These are phyloP conservation scores for Leptinotarsa defecta DNA, from an alignment of 1,140 invertebrate genomes.

Conservation along the genomic window DNA sequence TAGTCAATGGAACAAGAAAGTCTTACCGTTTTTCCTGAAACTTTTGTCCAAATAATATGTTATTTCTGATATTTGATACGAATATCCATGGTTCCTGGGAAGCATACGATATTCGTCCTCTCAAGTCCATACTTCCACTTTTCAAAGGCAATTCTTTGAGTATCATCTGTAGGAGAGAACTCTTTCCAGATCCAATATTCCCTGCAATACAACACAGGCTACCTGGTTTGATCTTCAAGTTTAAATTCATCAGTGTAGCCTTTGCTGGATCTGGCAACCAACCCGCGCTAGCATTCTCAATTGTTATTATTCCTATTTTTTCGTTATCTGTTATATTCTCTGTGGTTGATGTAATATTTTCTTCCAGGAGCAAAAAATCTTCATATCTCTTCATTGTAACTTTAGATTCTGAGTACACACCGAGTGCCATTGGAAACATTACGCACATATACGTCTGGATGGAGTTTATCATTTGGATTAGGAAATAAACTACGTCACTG, in stretches of 20 bases:
- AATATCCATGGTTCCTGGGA: conserved; percentile 82
- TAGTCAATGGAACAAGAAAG: no score
- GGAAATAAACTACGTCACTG: conserved; percentile 72
- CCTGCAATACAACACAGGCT: conserved; percentile 75
- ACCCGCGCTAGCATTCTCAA: conserved; percentile 62
- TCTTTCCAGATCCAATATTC: conserved; percentile 80
- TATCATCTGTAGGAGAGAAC: conserved; percentile 72
- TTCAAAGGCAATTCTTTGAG: conserved; percentile 70
- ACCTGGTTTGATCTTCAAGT: conserved; percentile 63
- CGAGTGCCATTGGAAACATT: conserved; percentile 63
- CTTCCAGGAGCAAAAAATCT: conserved; percentile 64
- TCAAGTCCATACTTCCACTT: conserved; percentile 66
- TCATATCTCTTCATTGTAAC: conserved; percentile 69
- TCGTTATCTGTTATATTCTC: conserved; percentile 48
- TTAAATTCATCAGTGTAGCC: conserved; percentile 67
- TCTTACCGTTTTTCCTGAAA: conserved; percentile 64
- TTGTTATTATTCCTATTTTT: conserved; percentile 49
- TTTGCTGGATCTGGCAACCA: conserved; percentile 65
- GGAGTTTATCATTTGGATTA: conserved; percentile 74
- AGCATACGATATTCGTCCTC: conserved; percentile 70
- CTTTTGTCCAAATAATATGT: conserved; percentile 77
- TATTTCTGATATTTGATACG: conserved; percentile 68
- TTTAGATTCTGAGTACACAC: conserved; percentile 59
- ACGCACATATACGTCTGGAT: conserved; percentile 74
- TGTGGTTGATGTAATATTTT: conserved; percentile 48